Evolutionary conservation across 1,140 invertebrate genomes (phyloP), one percentile per base, ranked within the genome.

Genomic region (Drosophila tsacasi): DNA sequence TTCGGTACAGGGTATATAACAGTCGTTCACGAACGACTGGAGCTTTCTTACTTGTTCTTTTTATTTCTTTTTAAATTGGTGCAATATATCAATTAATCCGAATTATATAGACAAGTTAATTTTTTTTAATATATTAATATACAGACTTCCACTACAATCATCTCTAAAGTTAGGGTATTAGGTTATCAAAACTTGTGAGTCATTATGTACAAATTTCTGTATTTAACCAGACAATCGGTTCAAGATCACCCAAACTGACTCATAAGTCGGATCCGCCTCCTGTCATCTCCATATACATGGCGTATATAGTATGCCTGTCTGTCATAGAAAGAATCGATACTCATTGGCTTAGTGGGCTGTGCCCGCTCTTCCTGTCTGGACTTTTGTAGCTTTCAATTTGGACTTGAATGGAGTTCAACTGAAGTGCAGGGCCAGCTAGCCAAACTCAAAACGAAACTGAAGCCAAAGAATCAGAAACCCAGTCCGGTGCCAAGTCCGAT

Each of bases 301-400:
- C 44, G 9, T 23, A 32, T 39, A 67, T 42, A 42, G 27, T 30
- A 30, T 40, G 42, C 21, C 52, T 39, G 54, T 46, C 68, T 72
- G 65, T 72, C 69, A 59, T 59, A 32, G 69, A 12, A 60, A 60
- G 37, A 73, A 73, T 74, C 66, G 39, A 50, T 44, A 39, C 5
- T 15, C 23, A 47, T 52, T 42, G 32, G 62, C 46, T 71, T 55
- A 40, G 35, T 35, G 64, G 27, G 52, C 39, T 52, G 62, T 32
- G 35, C 35, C 63, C 46, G 13, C 19, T 73, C 35, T 73, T 73
- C 69, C 54, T 61, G 67, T 73, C 67, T 72, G 67, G 54, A 50
- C 21, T 59, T 69, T 69, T 40, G 67, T 67, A 39, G 49, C 1
- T 58, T 67, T 47, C 21, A 17, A 32, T 37, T 46, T 17, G 17